Base-by-base conservation (phyloP, 2,888 invertebrate species). In the Dynastes tityus region DNA sequence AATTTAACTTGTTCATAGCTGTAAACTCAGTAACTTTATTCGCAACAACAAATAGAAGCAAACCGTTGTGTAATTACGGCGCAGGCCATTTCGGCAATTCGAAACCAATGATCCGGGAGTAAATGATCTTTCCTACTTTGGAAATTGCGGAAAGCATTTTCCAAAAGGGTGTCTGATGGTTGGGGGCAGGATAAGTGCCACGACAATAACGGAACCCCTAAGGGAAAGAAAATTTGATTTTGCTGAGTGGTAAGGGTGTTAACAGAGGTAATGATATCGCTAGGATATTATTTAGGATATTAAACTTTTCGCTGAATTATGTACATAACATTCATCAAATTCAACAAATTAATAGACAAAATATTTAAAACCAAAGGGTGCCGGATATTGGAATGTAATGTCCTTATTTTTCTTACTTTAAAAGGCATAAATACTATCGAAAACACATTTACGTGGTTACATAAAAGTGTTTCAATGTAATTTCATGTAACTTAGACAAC, bases 31-130 rank as follows among this genome's bases (percentile, higher is more conserved):
- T n/a, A 67, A 45, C n/a, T 68, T 45, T n/a, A 45, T 49, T 27
- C 49, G 16, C 67, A 68, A 68, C 67, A 49, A 68, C 67, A 68
- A 68, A 68, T 68, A 27, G 45, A 13, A 68, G 45, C 49, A 45
- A 68, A 68, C 49, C 49, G 16, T n/a, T 13, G 68, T 51, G 68
- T 68, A 68, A 68, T 68, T 68, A 68, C 68, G 13, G 68, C 68
- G 68, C 27, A 13, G 49, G 29, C 68, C 68, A 29, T 68, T 68
- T 68, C 51, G 51, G 16, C 68, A 68, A 68, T 68, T 68, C 51
- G 68, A 51, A 68, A 27, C 51, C 68, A 68, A 68, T 68, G 68
- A 68, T 68, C 68, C 68, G 68, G 68, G 49, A 68, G 51, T 68
- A 51, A 68, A 68, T 40, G 68, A 51, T 29, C 68, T 68, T 68